Conservation (phyloP, 2,888 invertebrate species). For the Chrysina gloriosa region DNA sequence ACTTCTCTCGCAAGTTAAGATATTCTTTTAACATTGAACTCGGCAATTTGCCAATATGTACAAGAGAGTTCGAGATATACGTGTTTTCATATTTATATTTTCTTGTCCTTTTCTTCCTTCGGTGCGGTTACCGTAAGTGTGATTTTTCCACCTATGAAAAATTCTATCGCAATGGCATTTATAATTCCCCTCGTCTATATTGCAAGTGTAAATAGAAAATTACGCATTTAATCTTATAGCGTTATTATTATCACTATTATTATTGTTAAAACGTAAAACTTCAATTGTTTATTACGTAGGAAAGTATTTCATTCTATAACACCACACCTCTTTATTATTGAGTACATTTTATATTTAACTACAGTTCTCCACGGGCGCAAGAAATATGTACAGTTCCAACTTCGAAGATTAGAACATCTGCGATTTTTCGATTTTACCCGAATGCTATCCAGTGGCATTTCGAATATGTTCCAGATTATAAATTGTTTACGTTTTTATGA, state of each 20-base stretch:
- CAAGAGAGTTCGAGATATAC: neutral
- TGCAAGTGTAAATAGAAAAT: neutral
- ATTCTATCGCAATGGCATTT: neutral
- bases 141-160: neutral
- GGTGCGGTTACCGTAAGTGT: neutral
- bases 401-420: too few relatives aligned
- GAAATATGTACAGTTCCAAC: too few relatives aligned
- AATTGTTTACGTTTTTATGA: too few relatives aligned
- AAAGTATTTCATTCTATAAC: neutral
- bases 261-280: neutral
- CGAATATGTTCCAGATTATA: too few relatives aligned
- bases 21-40: constrained; percentile 24
- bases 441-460: too few relatives aligned
- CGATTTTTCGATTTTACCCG: too few relatives aligned
- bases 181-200: neutral
- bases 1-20: constrained; percentile 4
- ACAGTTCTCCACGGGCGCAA: too few relatives aligned
- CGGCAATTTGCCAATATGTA: constrained; percentile 24
- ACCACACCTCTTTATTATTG: constrained; percentile 8
- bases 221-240: neutral
- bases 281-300: neutral
- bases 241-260: neutral
- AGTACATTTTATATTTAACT: neutral
- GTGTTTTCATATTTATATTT: constrained; percentile 21
- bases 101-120: constrained; percentile 8